Percentiles rank a stretch among this genome's conserved stretches.
Evolutionary conservation across 1,140 invertebrate genomes (phyloP).

Genomic region (Bombyx mandarina): DNA sequence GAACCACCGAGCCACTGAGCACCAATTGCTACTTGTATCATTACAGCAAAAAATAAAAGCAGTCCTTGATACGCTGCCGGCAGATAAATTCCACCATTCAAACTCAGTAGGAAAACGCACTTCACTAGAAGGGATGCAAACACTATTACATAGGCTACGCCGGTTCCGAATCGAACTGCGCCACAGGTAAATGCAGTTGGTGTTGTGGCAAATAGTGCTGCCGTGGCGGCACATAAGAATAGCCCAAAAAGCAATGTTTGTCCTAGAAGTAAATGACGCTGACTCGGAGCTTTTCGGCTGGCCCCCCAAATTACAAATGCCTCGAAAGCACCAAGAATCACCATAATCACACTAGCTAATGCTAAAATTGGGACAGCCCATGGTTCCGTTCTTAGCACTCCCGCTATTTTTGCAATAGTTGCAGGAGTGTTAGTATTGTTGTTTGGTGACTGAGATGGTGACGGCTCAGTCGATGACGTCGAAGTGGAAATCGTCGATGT

Average conservation of each 20-base stretch:
- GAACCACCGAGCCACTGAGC: slow-evolving; percentile 87
- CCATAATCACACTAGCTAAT: slow-evolving; percentile 83
- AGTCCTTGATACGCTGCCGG: slow-evolving; percentile 92
- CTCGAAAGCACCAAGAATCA: slow-evolving; percentile 87
- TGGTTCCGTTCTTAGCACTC: slow-evolving; percentile 77
- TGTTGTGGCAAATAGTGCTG: slow-evolving; percentile 83
- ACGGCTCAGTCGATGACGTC: slow-evolving; percentile 20
- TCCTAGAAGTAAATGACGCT: slow-evolving; percentile 90
- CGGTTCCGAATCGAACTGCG: slow-evolving; percentile 86
- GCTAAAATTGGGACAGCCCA: slow-evolving; percentile 91
- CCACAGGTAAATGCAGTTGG: slow-evolving; percentile 87
- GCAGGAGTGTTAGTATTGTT: slow-evolving; percentile 26
- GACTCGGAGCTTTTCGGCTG: slow-evolving; percentile 84
- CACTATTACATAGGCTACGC: slow-evolving; percentile 89
- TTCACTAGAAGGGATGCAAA: slow-evolving; percentile 94
- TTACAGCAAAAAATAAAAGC: slow-evolving; percentile 89
- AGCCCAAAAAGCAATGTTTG: slow-evolving; percentile 91
- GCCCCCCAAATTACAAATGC: slow-evolving; percentile 92
- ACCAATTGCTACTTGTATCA: slow-evolving; percentile 91
- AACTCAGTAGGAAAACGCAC: slow-evolving; percentile 91
- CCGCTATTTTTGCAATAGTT: slow-evolving; percentile 28
- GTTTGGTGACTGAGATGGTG: slow-evolving; percentile 32
- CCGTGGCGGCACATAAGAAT: slow-evolving; percentile 85
- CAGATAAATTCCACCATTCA: slow-evolving; percentile 93
- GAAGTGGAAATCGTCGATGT: slow-evolving; percentile 30